Evolutionary conservation across 2,113 vertebrate genomes (phyloP).

Genomic region (Pygoscelis antarcticus): DNA sequence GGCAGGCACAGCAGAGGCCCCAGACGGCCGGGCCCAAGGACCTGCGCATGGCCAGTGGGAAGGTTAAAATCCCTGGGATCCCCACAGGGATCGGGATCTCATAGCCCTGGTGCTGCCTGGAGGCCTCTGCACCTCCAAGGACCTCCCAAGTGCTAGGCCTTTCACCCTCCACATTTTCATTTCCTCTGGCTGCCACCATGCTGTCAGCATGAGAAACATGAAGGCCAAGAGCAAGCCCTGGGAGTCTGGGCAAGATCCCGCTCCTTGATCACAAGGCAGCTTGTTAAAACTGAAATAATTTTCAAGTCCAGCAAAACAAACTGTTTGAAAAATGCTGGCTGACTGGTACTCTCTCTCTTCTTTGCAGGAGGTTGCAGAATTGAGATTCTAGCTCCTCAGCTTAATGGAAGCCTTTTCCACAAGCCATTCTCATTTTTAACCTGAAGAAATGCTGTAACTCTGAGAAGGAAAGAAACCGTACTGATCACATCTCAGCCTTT

Average conservation of each 20-base stretch:
- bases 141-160: accelerated
- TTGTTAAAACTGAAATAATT: neutral
- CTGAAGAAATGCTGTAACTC: neutral
- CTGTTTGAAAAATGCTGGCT: neutral
- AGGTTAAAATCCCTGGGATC: neutral
- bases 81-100: accelerated
- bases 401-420: neutral
- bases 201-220: neutral
- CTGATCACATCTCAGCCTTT: neutral
- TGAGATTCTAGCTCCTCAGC: neutral
- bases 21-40: accelerated
- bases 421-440: neutral
- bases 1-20: too few relatives aligned
- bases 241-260: neutral
- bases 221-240: neutral
- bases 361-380: neutral
- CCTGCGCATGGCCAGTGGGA: neutral
- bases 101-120: neutral
- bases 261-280: neutral
- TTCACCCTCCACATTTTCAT: accelerated
- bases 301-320: neutral
- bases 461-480: neutral
- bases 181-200: neutral
- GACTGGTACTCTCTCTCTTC: too few relatives aligned
- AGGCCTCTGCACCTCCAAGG: too few relatives aligned